phyloP scores from a whole-genome alignment of 1,140 invertebrate genomes.

The Eciton burchellii region DNA sequence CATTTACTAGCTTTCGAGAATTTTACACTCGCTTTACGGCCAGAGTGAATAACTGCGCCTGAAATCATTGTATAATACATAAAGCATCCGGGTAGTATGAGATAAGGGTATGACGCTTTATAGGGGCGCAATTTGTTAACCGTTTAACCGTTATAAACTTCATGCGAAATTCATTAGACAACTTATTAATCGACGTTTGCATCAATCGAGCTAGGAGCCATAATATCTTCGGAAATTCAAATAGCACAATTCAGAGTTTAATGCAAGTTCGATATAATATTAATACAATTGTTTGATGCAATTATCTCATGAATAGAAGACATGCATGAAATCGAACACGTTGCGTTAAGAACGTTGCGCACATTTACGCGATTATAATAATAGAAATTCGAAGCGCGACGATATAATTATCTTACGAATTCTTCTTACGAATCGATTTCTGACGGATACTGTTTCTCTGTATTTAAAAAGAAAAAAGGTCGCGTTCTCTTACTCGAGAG shows the following conservation, averaged over 20 bases:
- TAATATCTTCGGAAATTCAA: neutral
- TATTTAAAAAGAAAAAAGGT: neutral
- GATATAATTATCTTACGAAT: neutral
- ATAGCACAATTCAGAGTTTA: too few relatives aligned
- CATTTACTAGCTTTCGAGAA: neutral
- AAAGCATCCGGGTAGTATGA: neutral
- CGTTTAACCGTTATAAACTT: conserved; percentile 18
- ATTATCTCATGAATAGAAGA: too few relatives aligned
- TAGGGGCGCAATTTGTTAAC: conserved; percentile 3
- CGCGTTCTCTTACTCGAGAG: neutral
- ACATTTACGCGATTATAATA: too few relatives aligned
- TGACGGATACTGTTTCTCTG: neutral
- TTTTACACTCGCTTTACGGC: neutral
- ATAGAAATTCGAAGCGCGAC: too few relatives aligned
- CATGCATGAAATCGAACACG: too few relatives aligned
- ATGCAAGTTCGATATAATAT: too few relatives aligned
- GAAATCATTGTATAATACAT: conserved; percentile 6
- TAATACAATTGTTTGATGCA: too few relatives aligned
- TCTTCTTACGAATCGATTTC: neutral
- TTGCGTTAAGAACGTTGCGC: too few relatives aligned
- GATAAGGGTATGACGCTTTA: neutral
- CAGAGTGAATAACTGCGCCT: conserved; percentile 4
- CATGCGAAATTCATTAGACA: neutral
- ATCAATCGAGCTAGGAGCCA: neutral
- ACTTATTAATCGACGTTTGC: neutral